phyloP scores from a whole-genome alignment of 2,113 vertebrate genomes.

The Phocoena phocoena region DNA sequence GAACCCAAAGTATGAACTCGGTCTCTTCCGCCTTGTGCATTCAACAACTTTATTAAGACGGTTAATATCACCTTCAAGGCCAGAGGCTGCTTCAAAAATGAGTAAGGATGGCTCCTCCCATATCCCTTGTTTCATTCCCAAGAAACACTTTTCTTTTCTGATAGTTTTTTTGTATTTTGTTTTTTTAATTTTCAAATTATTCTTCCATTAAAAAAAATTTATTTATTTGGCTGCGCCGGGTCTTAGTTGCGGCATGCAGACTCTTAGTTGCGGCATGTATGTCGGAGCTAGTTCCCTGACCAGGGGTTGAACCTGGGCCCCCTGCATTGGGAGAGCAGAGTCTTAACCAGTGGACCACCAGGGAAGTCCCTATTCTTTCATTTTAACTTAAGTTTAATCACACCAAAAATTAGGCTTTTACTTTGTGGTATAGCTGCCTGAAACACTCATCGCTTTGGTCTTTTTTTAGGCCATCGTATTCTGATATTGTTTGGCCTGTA shows the following conservation, averaged over 20 bases:
- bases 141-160: not conserved
- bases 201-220: not conserved
- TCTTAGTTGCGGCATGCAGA: too few species aligned
- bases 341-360: too few species aligned
- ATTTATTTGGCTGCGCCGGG: too few species aligned
- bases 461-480: not conserved
- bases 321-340: too few species aligned
- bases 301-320: too few species aligned
- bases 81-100: not conserved
- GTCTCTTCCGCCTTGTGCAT: not conserved
- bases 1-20: not conserved
- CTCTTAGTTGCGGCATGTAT: too few species aligned
- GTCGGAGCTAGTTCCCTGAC: too few species aligned
- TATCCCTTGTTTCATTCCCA: not conserved
- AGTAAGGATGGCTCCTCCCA: not conserved
- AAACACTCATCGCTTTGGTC: not conserved
- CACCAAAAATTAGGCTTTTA: not conserved
- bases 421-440: not conserved
- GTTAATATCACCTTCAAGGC: not conserved
- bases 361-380: not conserved
- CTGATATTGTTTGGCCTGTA: not conserved
- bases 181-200: not conserved
- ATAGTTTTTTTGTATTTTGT: not conserved
- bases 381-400: constrained; percentile 3
- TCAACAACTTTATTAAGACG: not conserved